phyloP scores from a whole-genome alignment of 2,113 vertebrate species.

The Anguilla rostrata region DNA sequence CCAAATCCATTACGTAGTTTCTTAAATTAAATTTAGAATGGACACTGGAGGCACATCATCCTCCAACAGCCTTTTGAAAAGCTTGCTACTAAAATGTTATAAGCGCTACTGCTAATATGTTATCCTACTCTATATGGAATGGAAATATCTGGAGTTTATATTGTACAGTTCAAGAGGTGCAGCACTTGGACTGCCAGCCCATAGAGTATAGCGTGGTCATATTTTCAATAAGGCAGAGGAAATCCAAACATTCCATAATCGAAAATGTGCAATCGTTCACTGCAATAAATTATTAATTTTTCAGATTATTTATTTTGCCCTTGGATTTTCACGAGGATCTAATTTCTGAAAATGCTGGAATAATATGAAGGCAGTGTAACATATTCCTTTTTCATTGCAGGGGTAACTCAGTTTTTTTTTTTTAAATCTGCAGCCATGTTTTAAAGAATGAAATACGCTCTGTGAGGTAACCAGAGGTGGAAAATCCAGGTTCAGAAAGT shows the following conservation, averaged over 20 bases:
- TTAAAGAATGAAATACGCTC: not conserved
- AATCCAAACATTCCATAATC: not conserved
- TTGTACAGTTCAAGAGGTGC: not conserved
- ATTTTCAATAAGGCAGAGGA: not conserved
- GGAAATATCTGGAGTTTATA: not conserved
- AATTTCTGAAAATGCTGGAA: not conserved
- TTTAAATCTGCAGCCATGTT: not conserved
- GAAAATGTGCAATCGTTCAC: not conserved
- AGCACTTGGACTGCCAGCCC: not conserved
- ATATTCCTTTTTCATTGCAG: no score
- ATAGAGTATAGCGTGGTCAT: not conserved
- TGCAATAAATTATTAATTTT: not conserved
- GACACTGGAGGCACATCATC: not conserved
- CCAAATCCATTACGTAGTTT: not conserved
- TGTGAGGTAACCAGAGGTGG: not conserved
- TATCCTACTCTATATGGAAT: not conserved
- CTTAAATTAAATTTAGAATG: not conserved
- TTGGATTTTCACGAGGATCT: not conserved
- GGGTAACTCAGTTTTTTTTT: no score
- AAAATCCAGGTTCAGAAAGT: no score
- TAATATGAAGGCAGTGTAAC: not conserved
- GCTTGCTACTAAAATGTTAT: not conserved
- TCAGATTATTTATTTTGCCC: not conserved
- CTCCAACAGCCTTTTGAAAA: not conserved
- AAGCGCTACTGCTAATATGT: not conserved